Base-by-base conservation (phyloP, 2,113 vertebrate species). In the Centropus bengalensis region DNA sequence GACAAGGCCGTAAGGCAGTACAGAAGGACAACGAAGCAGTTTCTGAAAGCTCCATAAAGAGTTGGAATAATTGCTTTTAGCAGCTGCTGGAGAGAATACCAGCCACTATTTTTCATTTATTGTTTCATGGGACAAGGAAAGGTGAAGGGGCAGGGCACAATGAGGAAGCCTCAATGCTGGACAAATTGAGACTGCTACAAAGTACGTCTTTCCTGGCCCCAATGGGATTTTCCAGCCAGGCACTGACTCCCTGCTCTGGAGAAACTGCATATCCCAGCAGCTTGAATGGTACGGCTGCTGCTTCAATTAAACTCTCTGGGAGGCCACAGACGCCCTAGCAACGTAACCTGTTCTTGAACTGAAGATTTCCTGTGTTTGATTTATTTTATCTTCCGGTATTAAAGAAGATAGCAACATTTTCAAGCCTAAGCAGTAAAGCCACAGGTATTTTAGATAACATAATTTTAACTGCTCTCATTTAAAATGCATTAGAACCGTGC, bases 301-400 rank as follows among this genome's bases (percentile, higher is more conserved):
- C 88, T 94, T 83, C 94, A 93, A 82, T 95, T 93, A 91, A 91
- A 93, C 60, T 94, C 90, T 91, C 93, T 71, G 83, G 80, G 95
- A 97, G 88, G 90, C 93, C 94, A 89, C 0, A 87, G 67, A 92
- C 74, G 85, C 84, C 86, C 89, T 91, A 88, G 93, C 89, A 95
- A 95, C 33, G 2, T 92, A 96, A 95, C 94, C 89, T 71, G 79
- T 38, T 96, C 85, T 78, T 96, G 94, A 96, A 95, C 79, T 68
- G 86, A 91, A 90, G 69, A 93, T 90, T 90, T 94, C 80, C 73
- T 33, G 47, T 54, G 52, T 66, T 80, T 83, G 82, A 93, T 93
- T 88, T 84, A 90, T 91, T 95, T 90, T 95, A 83, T 83, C 76
- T 70, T 84, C 58, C 21, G 33, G 71, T 75, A 78, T 89, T 86